Percentiles rank a stretch among this genome's conserved stretches.
Conservation (phyloP, 2,113 vertebrate species). For the Polypterus bichir region DNA sequence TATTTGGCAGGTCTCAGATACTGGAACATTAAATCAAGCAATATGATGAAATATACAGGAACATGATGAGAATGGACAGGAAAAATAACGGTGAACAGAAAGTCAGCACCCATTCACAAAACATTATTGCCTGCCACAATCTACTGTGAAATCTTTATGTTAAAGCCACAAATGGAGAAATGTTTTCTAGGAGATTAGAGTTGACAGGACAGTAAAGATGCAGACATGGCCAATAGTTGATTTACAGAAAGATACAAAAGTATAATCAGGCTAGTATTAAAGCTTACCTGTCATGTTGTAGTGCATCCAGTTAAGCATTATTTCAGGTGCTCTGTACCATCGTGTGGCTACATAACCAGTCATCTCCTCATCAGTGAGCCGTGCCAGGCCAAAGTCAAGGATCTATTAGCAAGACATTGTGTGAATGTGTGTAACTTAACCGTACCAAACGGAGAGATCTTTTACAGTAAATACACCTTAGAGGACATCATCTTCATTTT, state of each 20-base stretch:
- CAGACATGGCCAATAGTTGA: neutral
- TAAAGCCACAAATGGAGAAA: too few relatives aligned
- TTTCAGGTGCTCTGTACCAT: slow-evolving; percentile 93
- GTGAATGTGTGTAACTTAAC: neutral
- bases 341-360: slow-evolving; percentile 91
- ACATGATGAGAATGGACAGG: too few relatives aligned
- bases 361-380: slow-evolving; percentile 96
- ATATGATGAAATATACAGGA: too few relatives aligned
- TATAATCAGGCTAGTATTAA: neutral
- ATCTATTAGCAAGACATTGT: slow-evolving; percentile 49
- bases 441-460: neutral
- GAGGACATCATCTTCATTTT: too few relatives aligned
- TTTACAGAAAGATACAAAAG: neutral
- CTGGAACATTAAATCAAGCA: too few relatives aligned
- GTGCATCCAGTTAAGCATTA: slow-evolving; percentile 99
- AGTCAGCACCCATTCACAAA: too few relatives aligned
- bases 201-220: neutral
- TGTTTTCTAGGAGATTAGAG: too few relatives aligned
- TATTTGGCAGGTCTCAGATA: too few relatives aligned
- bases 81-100: too few relatives aligned
- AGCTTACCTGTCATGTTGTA: slow-evolving; percentile 90
- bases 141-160: too few relatives aligned
- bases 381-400: slow-evolving; percentile 89
- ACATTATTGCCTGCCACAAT: too few relatives aligned
- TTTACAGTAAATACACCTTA: too few relatives aligned